These are phyloP conservation scores for Zoanthus solanderi DNA, from an alignment of 92 coral and sea anemone genomes.

Conservation along the genomic window DNA sequence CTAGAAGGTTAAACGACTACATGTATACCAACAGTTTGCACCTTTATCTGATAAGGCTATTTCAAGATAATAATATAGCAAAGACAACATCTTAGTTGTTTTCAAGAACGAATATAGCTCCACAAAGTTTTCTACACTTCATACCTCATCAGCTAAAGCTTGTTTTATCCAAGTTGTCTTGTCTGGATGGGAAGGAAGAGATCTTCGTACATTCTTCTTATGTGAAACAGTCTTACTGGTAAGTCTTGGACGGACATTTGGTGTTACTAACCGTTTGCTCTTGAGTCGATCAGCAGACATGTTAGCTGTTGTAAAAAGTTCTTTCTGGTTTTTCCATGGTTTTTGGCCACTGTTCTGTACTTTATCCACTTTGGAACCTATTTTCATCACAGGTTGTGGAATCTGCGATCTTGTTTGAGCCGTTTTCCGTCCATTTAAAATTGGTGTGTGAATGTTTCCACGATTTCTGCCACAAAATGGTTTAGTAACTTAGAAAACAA, in stretches of 20 bases:
- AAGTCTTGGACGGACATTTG: conserved; percentile 9
- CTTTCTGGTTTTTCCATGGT: conserved; percentile 13
- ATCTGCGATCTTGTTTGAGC: conserved; percentile 27
- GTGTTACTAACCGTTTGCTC: conserved; percentile 7
- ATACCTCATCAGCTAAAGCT: conserved; percentile 42
- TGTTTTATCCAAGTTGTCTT: conserved; percentile 37
- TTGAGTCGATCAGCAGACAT: conserved; percentile 34
- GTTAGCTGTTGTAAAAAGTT: not conserved
- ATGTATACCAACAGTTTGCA: no score
- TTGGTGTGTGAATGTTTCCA: not conserved
- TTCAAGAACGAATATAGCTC: no score
- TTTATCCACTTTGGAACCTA: not conserved
- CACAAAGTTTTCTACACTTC: no score
- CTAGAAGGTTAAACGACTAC: no score
- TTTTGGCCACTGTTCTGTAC: not conserved
- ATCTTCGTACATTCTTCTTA: conserved; percentile 17
- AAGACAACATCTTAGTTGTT: no score
- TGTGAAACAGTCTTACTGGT: conserved; percentile 26
- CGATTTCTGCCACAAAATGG: not conserved
- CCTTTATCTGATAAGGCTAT: no score
- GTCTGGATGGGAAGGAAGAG: not conserved
- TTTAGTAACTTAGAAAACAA: not conserved
- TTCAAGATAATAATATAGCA: no score
- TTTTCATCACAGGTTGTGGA: conserved; percentile 26
- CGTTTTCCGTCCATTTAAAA: not conserved